A percentile compares a stretch with the other conserved stretches of the same genome.
phyloP scores from a whole-genome alignment of 2,113 vertebrate species.

The Callospermophilus lateralis region DNA sequence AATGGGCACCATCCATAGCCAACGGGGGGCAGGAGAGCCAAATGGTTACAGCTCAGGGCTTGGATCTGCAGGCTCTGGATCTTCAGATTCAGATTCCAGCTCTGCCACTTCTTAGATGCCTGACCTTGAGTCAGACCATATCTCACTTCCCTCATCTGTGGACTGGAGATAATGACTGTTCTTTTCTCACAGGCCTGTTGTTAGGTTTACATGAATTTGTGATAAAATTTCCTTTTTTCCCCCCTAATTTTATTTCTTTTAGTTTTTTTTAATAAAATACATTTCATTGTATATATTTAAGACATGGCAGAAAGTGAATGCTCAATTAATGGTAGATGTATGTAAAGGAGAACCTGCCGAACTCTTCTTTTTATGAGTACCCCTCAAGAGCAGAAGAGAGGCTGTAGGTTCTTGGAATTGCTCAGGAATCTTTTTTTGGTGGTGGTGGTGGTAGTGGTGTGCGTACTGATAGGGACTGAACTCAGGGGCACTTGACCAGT shows the following conservation, averaged over 20 bases:
- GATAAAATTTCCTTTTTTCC: background rate
- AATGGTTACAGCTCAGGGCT: background rate
- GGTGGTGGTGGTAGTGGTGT: too few species aligned
- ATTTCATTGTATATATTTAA: background rate
- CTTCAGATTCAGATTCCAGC: background rate
- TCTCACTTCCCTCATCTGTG: background rate
- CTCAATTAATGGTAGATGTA: background rate
- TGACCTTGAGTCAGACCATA: background rate
- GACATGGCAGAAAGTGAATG: background rate
- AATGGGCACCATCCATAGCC: background rate
- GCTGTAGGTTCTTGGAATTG: background rate
- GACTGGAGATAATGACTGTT: background rate
- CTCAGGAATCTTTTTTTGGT: too few species aligned
- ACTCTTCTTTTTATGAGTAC: background rate
- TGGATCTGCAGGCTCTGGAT: too few species aligned
- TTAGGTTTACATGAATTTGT: background rate
- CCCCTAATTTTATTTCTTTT: background rate
- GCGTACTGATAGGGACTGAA: too few species aligned
- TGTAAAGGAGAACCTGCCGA: background rate
- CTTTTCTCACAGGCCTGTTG: background rate
- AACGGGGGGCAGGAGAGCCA: background rate
- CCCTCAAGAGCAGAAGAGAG: background rate
- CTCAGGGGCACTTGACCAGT: too few species aligned
- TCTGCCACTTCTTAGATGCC: background rate
- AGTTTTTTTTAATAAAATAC: background rate